Conservation (phyloP, 1,140 invertebrate species). For the Lucilia sericata region DNA sequence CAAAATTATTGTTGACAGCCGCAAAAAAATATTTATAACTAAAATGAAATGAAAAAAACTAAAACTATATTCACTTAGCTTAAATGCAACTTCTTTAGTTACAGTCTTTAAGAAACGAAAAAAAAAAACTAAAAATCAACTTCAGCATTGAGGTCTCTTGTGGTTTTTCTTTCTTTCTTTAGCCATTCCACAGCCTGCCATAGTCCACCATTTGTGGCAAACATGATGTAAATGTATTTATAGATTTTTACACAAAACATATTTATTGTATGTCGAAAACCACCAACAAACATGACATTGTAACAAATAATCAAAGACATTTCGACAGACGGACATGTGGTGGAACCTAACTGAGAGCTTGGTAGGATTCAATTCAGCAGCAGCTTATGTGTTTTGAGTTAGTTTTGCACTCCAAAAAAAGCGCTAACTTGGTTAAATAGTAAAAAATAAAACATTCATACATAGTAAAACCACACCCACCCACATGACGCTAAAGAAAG, state of each 20-base stretch:
- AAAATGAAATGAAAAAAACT: background rate
- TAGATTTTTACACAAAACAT: background rate
- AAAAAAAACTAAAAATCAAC: background rate
- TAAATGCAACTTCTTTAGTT: background rate
- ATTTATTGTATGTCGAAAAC: conserved; percentile 11
- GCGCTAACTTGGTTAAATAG: background rate
- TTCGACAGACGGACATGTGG: background rate
- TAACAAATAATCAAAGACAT: conserved; percentile 36
- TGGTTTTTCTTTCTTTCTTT: conserved; percentile 9
- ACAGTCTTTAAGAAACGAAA: background rate
- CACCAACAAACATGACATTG: conserved; percentile 36
- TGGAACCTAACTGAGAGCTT: background rate
- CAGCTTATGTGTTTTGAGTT: background rate
- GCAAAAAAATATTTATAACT: background rate
- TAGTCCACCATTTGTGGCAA: background rate
- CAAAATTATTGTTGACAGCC: background rate
- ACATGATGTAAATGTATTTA: background rate
- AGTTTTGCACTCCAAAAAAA: no score
- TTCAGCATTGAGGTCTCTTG: background rate
- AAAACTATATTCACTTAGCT: background rate
- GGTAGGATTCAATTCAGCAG: background rate
- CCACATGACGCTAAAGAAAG: background rate
- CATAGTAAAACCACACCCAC: background rate
- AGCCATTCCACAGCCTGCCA: background rate
- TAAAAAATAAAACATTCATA: no score